Percentiles rank a stretch among this genome's conserved stretches.
phyloP scores from a whole-genome alignment of 2,888 invertebrate genomes.

The Andrena minutula region DNA sequence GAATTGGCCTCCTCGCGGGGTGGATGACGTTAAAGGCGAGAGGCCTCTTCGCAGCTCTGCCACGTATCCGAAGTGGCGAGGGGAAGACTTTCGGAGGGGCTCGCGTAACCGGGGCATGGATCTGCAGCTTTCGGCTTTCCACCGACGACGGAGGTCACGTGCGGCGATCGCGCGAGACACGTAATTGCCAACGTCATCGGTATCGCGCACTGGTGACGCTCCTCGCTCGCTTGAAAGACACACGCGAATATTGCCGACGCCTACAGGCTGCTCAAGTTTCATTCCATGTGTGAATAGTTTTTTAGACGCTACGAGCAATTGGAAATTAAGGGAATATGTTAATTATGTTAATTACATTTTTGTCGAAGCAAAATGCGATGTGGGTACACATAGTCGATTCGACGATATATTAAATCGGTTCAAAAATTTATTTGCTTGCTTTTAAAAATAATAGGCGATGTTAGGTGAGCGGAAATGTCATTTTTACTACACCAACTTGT shows the following conservation, averaged over 20 bases:
- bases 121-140: background rate
- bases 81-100: background rate
- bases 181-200: background rate
- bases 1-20: slow-evolving; percentile 22
- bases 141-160: background rate
- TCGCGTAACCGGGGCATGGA: background rate
- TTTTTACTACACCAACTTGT: too few relatives aligned
- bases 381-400: too few relatives aligned
- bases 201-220: background rate
- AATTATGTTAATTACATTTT: too few relatives aligned
- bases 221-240: background rate
- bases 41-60: background rate
- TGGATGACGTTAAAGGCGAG: slow-evolving; percentile 24
- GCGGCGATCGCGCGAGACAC: slow-evolving; percentile 17
- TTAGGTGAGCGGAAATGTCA: too few relatives aligned
- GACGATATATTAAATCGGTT: too few relatives aligned
- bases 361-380: too few relatives aligned
- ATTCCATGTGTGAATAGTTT: too few relatives aligned
- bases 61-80: background rate
- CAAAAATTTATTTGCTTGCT: too few relatives aligned
- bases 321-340: too few relatives aligned
- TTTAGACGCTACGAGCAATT: too few relatives aligned
- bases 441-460: too few relatives aligned
- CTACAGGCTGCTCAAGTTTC: too few relatives aligned
- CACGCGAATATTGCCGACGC: background rate